Base-by-base conservation (phyloP, 2,888 invertebrate genomes). In the Cephus pygmeus region DNA sequence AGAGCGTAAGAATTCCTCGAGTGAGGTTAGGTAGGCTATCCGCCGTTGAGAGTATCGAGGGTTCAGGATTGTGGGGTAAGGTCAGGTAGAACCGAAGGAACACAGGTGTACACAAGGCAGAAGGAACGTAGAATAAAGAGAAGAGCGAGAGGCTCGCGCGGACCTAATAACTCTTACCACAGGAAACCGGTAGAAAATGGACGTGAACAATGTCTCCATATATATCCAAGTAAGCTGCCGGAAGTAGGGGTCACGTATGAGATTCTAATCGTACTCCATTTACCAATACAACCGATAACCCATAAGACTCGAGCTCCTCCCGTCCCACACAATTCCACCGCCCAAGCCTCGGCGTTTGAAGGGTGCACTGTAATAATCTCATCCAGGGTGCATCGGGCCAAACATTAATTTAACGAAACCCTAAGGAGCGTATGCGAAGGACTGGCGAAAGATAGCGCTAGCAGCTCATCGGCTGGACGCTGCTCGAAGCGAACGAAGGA, bases 401-500 rank as follows among this genome's bases (percentile, higher is more conserved):
- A 71, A 30, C 31, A 84, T 86, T 85, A 86, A 86, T 85, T 85
- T 85, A 82, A 85, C 84, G 84, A 82, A 82, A 82, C 85, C 84
- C 85, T 82, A 85, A 84, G 84, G 82, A 81, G 85, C 84, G 83
- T 80, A 83, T 84, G 84, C 85, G 87, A 87, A 87, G 85, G 85
- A 86, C 85, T 84, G 84, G 79, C 77, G 77, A 80, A 81, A 81
- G 83, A 81, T 83, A 81, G 81, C 79, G 81, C 80, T 83, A 81
- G 86, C 85, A 86, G 85, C 87, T 88, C 87, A 87, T 88, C 88
- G 88, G 87, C 85, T 85, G 85, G 85, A 85, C 83, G 88, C 82
- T 87, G 87, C 88, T 89, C 86, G 85, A 86, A 90, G 88, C 87
- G 87, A 87, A 87, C 90, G 91, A 91, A 91, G 91, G 91, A 91